Evolutionary conservation across 2,797 vertebrate genomes (phyloP).

Genomic region (Danio choprae): DNA sequence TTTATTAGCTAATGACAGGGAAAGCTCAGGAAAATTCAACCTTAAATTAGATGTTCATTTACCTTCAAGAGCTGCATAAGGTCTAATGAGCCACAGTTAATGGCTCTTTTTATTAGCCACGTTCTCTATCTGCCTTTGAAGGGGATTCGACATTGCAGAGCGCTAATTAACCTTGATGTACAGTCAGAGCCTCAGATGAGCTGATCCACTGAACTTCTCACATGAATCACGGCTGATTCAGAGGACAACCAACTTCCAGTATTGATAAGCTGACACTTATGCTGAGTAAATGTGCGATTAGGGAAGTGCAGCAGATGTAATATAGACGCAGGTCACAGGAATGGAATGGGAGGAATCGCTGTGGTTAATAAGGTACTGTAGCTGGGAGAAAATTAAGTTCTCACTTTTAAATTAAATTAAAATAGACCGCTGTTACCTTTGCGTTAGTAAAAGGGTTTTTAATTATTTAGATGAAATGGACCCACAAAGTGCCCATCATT

Average conservation of each 20-base stretch:
- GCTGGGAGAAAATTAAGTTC: background rate
- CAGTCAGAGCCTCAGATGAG: constrained; percentile 22
- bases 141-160: constrained; percentile 15
- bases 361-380: background rate
- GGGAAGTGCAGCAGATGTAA: background rate
- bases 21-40: background rate
- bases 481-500: too few species aligned
- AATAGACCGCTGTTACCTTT: background rate
- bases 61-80: background rate
- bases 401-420: background rate
- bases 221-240: background rate
- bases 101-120: constrained; percentile 2
- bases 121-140: constrained; percentile 31
- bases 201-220: constrained; percentile 13
- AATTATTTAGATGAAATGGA: too few species aligned
- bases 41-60: constrained; percentile 2
- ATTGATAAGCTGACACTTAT: constrained; percentile 25
- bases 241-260: background rate
- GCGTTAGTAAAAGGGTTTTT: too few species aligned
- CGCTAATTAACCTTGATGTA: constrained; percentile 28
- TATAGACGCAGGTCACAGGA: background rate
- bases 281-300: constrained; percentile 21
- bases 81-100: constrained; percentile 37
- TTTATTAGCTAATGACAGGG: constrained; percentile 25
- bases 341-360: background rate